Conservation (phyloP, 2,888 invertebrate genomes). For the Orthonevra nobilis region DNA sequence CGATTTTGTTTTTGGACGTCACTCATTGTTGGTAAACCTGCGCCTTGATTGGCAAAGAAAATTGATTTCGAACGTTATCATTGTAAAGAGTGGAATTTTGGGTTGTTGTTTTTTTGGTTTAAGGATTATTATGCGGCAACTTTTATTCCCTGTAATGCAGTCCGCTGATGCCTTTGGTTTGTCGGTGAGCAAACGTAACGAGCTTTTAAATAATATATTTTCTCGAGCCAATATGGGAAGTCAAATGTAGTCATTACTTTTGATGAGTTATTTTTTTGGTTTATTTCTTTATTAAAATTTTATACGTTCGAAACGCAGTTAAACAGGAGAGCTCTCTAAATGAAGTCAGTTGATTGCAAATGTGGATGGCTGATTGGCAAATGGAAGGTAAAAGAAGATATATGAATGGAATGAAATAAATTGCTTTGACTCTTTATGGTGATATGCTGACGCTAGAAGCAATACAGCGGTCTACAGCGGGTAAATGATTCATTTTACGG, state of each 20-base stretch:
- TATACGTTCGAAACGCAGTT: too few species aligned
- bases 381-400: too few species aligned
- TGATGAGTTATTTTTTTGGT: background rate
- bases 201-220: slow-evolving; percentile 16
- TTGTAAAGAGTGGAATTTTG: background rate
- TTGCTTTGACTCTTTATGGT: too few species aligned
- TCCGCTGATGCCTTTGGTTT: background rate
- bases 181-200: slow-evolving; percentile 5
- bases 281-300: slow-evolving; percentile 2
- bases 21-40: background rate
- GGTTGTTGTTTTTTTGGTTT: background rate
- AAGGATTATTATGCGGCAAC: slow-evolving; percentile 14
- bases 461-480: too few species aligned
- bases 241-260: slow-evolving; percentile 6
- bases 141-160: slow-evolving; percentile 6
- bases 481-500: too few species aligned
- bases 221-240: background rate
- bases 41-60: slow-evolving; percentile 6
- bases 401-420: too few species aligned
- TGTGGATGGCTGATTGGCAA: too few species aligned
- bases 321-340: too few species aligned
- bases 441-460: too few species aligned
- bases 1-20: background rate
- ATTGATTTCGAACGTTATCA: slow-evolving; percentile 22
- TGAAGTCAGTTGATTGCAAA: slow-evolving; percentile 13